Evolutionary conservation across 1,140 invertebrate species (phyloP).

Genomic region (Pararge aegeria): DNA sequence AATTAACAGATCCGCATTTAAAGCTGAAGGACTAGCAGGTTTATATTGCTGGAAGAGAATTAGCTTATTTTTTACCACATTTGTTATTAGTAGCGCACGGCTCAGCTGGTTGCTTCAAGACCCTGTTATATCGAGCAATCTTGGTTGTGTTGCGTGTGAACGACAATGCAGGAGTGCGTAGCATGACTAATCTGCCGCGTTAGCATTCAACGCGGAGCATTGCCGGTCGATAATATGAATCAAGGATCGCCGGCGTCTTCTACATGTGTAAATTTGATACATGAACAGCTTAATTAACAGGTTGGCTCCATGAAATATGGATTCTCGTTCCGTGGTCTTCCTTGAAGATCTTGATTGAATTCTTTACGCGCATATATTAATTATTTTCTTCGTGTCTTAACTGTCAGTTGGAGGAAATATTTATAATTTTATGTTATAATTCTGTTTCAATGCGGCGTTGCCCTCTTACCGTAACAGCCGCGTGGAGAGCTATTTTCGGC

Average conservation of each 20-base stretch:
- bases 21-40: no score
- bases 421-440: no score
- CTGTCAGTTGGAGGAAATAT: no score
- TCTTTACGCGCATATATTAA: not conserved
- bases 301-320: conserved; percentile 15
- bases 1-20: no score
- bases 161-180: conserved; percentile 47
- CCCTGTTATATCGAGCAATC: conserved; percentile 40
- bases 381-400: no score
- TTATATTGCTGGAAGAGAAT: no score
- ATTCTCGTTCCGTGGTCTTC: not conserved
- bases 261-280: conserved; percentile 31
- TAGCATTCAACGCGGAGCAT: conserved; percentile 48
- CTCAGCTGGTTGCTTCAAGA: not conserved
- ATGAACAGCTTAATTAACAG: conserved; percentile 38
- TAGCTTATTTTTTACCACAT: not conserved
- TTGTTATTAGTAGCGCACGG: not conserved
- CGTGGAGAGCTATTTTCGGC: no score
- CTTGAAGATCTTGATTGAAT: not conserved
- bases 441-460: no score
- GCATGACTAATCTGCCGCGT: conserved; percentile 58
- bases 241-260: conserved; percentile 29
- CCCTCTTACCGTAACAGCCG: no score
- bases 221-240: conserved; percentile 45
- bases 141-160: conserved; percentile 48